Percentiles rank a stretch among this genome's conserved stretches.
phyloP scores from a whole-genome alignment of 1,140 invertebrate species.

The Sitophilus oryzae region DNA sequence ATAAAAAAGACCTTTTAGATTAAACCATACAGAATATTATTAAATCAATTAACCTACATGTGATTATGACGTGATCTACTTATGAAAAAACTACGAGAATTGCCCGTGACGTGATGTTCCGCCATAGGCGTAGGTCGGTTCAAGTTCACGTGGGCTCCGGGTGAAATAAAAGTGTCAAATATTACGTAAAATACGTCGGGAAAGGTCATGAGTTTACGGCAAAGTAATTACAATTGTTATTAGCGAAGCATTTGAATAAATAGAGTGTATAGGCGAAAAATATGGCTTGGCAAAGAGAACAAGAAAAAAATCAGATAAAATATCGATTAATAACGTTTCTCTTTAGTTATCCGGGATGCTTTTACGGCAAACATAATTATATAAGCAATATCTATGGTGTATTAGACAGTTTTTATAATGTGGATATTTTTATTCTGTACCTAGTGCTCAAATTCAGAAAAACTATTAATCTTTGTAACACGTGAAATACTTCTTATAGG shows the following conservation, averaged over 20 bases:
- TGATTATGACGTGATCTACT: neutral
- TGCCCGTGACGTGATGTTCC: constrained; percentile 9
- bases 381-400: too few relatives aligned
- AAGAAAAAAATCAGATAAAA: constrained; percentile 8
- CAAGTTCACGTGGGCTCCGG: constrained; percentile 15
- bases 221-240: constrained; percentile 20
- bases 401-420: too few relatives aligned
- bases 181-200: constrained; percentile 19
- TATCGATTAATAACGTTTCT: constrained; percentile 6
- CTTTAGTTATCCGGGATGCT: too few relatives aligned
- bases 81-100: neutral
- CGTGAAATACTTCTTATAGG: too few relatives aligned
- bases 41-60: too few relatives aligned
- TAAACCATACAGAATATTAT: too few relatives aligned
- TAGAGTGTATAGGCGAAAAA: constrained; percentile 13
- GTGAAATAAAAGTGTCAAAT: constrained; percentile 21
- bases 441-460: too few relatives aligned
- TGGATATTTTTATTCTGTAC: too few relatives aligned
- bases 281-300: constrained; percentile 12
- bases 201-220: constrained; percentile 20
- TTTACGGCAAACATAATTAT: too few relatives aligned
- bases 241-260: constrained; percentile 12
- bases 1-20: too few relatives aligned
- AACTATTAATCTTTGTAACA: too few relatives aligned
- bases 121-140: constrained; percentile 18